Base-by-base conservation (phyloP, 1,140 invertebrate species). In the Fopius arisanus region DNA sequence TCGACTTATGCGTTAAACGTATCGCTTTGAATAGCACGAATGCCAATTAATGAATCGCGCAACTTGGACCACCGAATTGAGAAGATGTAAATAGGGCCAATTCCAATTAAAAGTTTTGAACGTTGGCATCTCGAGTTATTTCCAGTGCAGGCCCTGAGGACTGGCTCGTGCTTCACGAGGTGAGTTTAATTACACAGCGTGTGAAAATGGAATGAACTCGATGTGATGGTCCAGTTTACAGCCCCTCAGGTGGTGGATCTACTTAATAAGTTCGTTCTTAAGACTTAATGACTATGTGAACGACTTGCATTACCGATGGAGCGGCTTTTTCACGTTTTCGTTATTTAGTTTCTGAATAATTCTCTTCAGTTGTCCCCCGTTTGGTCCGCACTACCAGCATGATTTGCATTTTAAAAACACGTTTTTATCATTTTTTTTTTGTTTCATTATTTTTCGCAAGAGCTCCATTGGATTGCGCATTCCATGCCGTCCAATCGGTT, bases 381-480 rank as follows among this genome's bases (percentile, higher is more conserved):
- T 86, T 86, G 85, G 85, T 86, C 84, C 85, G 78, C 84, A 84
- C 83, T 85, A 85, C 84, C 83, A 86, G 84, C 84, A 85, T 83
- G 78, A 83, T 81, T 81, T 84, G 79, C 78, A 29, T 67, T 67
- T 37, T 40, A 67, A 40, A 31, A 65, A 65, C 14, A 16, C 0
- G 0, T 26, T 23, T 59, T 5, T 59, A 37, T n/a, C n/a, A n/a
- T n/a, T n/a, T n/a, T n/a, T n/a, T n/a, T n/a, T n/a, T n/a, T n/a
- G n/a, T 37, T 37, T 37, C 33, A 37, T 62, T 14, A 62, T 14
- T 62, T 62, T 62, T 7, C 7, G 28, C 7, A 26, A 62, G 82
- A 79, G 82, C 81, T 81, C 79, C 77, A 83, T 76, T 83, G 78
- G 80, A 77, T 81, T 81, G 75, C 76, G 31, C 26, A 37, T 83